Percentiles rank a stretch among this genome's conserved stretches.
Conservation (phyloP, 2,113 vertebrate genomes). For the Paralichthys olivaceus region DNA sequence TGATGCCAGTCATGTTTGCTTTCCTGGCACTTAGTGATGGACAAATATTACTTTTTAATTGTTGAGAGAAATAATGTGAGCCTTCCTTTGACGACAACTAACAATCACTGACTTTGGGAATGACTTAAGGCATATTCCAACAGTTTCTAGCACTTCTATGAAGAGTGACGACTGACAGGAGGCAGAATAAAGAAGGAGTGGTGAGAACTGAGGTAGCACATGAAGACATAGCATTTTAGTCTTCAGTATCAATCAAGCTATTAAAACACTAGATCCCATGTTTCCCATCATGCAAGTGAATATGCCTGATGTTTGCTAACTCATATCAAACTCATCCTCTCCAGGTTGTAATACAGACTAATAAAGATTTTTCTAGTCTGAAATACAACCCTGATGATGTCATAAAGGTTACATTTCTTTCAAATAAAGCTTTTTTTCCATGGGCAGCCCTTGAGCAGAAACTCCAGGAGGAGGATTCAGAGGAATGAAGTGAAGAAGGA, state of each 20-base stretch:
- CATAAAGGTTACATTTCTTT: too few species aligned
- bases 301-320: too few species aligned
- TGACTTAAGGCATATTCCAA: background rate
- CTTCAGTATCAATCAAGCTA: background rate
- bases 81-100: background rate
- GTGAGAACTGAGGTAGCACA: background rate
- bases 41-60: constrained; percentile 39
- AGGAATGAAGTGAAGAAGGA: too few species aligned
- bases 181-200: background rate
- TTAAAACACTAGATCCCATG: background rate
- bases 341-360: too few species aligned
- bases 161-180: background rate
- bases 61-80: constrained; percentile 12
- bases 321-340: too few species aligned
- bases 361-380: too few species aligned
- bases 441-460: too few species aligned
- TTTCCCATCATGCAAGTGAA: constrained; percentile 25
- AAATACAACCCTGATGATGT: too few species aligned
- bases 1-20: constrained; percentile 15
- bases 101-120: background rate
- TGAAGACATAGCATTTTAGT: background rate
- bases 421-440: too few species aligned
- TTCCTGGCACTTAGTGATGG: constrained; percentile 3
- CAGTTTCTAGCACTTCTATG: too few species aligned
- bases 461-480: too few species aligned